Evolutionary conservation across 2,888 invertebrate genomes (phyloP), one percentile per base, ranked within the genome.

Genomic region (Eupithecia subfuscata): DNA sequence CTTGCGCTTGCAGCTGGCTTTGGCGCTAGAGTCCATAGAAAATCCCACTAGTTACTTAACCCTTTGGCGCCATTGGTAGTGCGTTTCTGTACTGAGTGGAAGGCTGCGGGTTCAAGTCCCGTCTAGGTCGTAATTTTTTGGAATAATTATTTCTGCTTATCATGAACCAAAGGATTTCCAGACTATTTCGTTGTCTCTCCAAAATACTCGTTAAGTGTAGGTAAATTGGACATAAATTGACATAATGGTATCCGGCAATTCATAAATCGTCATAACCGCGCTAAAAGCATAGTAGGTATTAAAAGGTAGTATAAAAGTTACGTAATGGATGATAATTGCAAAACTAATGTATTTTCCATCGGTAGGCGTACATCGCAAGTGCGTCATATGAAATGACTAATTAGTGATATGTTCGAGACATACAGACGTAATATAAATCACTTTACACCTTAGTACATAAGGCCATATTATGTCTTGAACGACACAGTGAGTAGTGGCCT

Each of bases 351-450:
- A 56, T 60, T 14, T 60, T 60, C 11, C 25, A 6, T 25, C 60
- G 25, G 12, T 12, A 43, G 22, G 1, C 45, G 43, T 22, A 40
- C 22, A 22, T 67, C 9, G n/a, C 43, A 14, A 67, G 43, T 40
- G 22, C 43, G 67, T 16, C 8, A 68, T 45, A 43, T 45, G 22
- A 25, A 68, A 43, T 43, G 8, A 43, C 43, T 68, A 25, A 68
- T 68, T 45, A 67, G 67, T 22, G 6, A 67, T n/a, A 22, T 68
- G 25, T 68, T 22, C 12, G 14, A 12, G 37, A 34, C n/a, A 11
- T 34, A 67, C 8, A 25, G 37, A 65, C 40, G 22, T 68, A 12
- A 45, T 68, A 43, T 68, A 68, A 68, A 68, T 68, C 68, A 40
- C 68, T 43, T 68, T 45, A 68, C 43, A 40, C 22, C 22, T 56